phyloP scores from a whole-genome alignment of 2,888 invertebrate species.

The Cryptophagus acutangulus region DNA sequence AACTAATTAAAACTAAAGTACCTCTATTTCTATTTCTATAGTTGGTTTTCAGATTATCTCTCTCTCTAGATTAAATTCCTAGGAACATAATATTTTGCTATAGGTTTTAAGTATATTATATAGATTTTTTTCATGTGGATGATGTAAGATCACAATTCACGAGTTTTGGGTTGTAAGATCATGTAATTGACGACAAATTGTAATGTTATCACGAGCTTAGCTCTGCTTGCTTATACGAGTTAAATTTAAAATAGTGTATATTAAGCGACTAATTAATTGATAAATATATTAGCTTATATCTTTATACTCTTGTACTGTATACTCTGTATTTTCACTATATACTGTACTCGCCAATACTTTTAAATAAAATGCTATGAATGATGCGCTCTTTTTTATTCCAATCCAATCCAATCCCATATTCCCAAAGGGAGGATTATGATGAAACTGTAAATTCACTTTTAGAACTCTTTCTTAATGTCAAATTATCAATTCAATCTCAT shows the following conservation, averaged over 20 bases:
- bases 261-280: conserved; percentile 35
- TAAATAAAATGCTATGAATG: conserved; percentile 45
- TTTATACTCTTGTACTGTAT: conserved; percentile 47
- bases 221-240: conserved; percentile 36
- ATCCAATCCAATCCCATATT: too few relatives aligned
- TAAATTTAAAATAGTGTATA: conserved; percentile 27
- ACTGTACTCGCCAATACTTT: conserved; percentile 46
- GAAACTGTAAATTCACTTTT: too few relatives aligned
- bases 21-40: conserved; percentile 16
- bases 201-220: conserved; percentile 31
- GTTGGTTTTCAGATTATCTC: conserved; percentile 1
- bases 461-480: too few relatives aligned
- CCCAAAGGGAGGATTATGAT: too few relatives aligned
- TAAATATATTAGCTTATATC: conserved; percentile 41
- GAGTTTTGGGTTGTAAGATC: too few relatives aligned
- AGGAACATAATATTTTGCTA: conserved; percentile 18
- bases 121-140: too few relatives aligned
- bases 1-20: conserved; percentile 15
- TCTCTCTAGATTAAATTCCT: conserved; percentile 10
- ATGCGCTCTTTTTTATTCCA: too few relatives aligned
- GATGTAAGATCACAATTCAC: too few relatives aligned
- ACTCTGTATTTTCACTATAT: conserved; percentile 46
- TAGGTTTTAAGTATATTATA: conserved; percentile 27
- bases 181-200: conserved; percentile 15
- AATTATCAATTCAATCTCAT: too few relatives aligned